phyloP scores from a whole-genome alignment of 2,113 vertebrate species.

The Phoxinus phoxinus region DNA sequence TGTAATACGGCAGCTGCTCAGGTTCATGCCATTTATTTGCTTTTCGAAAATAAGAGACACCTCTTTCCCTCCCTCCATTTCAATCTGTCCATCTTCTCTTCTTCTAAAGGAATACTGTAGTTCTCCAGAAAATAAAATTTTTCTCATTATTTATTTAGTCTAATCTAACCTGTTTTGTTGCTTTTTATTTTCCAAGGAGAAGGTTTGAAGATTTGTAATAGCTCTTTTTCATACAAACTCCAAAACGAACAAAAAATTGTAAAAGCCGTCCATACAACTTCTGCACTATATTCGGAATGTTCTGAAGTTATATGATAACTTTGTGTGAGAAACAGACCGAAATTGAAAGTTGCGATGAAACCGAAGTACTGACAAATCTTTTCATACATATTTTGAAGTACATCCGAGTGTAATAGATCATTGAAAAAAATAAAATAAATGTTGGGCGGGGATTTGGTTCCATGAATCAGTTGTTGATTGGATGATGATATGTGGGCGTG shows the following conservation, averaged over 20 bases:
- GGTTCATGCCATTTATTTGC: conserved; percentile 17
- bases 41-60: conserved; percentile 13
- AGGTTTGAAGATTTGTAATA: not conserved
- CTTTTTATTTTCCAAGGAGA: not conserved
- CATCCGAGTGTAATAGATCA: not conserved
- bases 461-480: not conserved
- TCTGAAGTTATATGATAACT: not conserved
- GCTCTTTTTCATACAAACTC: not conserved
- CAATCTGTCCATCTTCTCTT: not conserved
- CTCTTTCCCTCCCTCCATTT: not conserved
- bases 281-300: not conserved
- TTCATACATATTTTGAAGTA: not conserved
- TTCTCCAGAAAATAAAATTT: not conserved
- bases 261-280: not conserved
- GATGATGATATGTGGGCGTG: not conserved
- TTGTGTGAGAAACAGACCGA: not conserved
- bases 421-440: not conserved
- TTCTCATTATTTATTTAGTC: not conserved
- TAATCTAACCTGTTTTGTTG: not conserved
- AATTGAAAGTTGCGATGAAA: not conserved
- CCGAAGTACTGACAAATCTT: not conserved
- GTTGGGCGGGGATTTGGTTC: too few species aligned
- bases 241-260: not conserved
- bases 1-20: conserved; percentile 8
- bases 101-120: not conserved